These are phyloP conservation scores for Lynx canadensis DNA, from an alignment of 2,113 vertebrate species.

Conservation along the genomic window DNA sequence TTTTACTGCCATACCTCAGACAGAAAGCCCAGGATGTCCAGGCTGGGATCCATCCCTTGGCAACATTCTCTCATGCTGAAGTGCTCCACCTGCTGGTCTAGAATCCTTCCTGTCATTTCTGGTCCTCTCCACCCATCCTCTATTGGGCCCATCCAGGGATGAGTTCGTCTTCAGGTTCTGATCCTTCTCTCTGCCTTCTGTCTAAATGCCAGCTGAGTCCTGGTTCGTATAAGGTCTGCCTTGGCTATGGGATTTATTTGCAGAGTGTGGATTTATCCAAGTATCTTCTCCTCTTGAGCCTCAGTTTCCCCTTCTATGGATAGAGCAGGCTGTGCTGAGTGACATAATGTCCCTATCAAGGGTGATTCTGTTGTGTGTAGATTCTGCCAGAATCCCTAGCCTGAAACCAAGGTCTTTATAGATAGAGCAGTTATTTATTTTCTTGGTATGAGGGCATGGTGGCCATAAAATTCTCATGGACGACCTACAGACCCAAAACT, in stretches of 20 bases:
- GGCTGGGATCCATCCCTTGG: background rate
- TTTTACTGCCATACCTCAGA: accelerated
- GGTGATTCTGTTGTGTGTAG: background rate
- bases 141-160: background rate
- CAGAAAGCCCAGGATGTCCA: background rate
- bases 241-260: background rate
- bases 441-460: background rate
- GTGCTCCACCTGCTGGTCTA: background rate
- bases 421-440: background rate
- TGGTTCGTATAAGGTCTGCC: background rate
- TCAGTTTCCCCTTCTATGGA: background rate
- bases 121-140: background rate
- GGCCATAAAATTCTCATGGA: background rate
- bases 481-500: background rate
- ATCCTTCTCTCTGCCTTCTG: background rate
- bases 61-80: background rate
- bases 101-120: background rate
- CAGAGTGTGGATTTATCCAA: background rate
- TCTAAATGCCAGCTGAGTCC: background rate
- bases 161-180: background rate
- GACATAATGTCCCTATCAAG: background rate
- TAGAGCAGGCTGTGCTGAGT: background rate
- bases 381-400: background rate
- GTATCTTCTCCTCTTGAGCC: background rate
- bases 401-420: background rate